Base-by-base conservation (phyloP, 2,888 invertebrate species). In the Cantharis rufa region DNA sequence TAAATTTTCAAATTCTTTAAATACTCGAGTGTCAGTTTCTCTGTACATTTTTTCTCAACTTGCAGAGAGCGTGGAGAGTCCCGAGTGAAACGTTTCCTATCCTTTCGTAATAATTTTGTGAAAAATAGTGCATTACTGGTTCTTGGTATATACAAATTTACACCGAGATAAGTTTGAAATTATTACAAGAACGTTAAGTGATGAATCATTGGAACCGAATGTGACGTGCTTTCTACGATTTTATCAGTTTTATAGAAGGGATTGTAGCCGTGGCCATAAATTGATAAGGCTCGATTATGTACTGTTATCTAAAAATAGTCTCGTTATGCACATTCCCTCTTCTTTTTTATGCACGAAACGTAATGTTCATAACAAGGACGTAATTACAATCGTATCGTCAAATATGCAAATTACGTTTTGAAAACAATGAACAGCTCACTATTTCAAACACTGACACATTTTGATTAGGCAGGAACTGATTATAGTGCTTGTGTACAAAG, bases 351-450 rank as follows among this genome's bases (percentile, higher is more conserved):
- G 18, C 32, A 62, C 61, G 48, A 63, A 70, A 62, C 70, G 21
- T 70, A 71, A 74, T 66, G 77, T 69, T 71, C 74, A 71, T 74
- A 24, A 74, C 77, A 77, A 77, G 77, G 77, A 77, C 77, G 69
- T 71, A 32, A 71, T 72, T 74, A 74, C 74, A 71, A 61, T 74
- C 70, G 74, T 77, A 74, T 69, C 32, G 68, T 69, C 62, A 62
- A 64, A 63, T 70, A 70, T 69, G 72, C 72, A 71, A 73, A 68
- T 66, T 27, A 70, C 69, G 68, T 75, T 76, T 78, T 72, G 72
- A 75, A 78, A 78, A 78, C 78, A 78, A 75, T 78, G 69, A 75
- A 48, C 48, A 48, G 75, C 61, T 62, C 27, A 63, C 71, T 71
- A 48, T 32, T 69, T 74, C 64, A 63, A 70, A 69, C 70, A 71